Evolutionary conservation across 2,888 invertebrate species (phyloP).

Genomic region (Pristionchus exspectatus): DNA sequence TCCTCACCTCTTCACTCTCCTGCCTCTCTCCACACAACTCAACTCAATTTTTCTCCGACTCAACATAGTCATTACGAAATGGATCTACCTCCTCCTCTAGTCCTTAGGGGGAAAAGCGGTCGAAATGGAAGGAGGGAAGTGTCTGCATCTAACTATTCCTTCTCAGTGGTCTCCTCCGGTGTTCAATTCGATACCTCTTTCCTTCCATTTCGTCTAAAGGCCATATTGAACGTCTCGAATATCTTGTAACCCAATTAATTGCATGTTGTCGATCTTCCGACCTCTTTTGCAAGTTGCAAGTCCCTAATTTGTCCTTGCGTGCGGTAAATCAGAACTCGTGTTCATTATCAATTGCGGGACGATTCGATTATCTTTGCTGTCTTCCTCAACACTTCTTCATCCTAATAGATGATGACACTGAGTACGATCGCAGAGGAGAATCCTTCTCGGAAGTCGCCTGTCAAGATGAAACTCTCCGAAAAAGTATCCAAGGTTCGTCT

Average conservation of each 20-base stretch:
- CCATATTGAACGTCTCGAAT: neutral
- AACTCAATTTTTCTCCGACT: slow-evolving; percentile 52
- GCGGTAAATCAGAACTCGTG: slow-evolving; percentile 39
- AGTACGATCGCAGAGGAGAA: slow-evolving; percentile 50
- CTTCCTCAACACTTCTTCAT: slow-evolving; percentile 14
- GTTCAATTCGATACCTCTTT: slow-evolving; percentile 12
- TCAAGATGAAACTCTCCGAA: slow-evolving; percentile 57
- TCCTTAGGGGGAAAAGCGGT: slow-evolving; percentile 17
- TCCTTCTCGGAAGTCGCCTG: slow-evolving; percentile 18
- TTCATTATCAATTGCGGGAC: neutral
- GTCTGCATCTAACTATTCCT: neutral
- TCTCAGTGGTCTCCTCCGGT: neutral
- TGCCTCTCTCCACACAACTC: slow-evolving; percentile 51
- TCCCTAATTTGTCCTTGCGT: neutral
- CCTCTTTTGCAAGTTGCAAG: neutral
- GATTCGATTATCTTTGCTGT: neutral
- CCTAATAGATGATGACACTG: slow-evolving; percentile 46
- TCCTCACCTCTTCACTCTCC: slow-evolving; percentile 52
- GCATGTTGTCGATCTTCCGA: neutral
- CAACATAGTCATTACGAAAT: slow-evolving; percentile 55
- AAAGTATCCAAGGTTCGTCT: slow-evolving; percentile 56
- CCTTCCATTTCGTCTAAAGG: neutral
- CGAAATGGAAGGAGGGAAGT: neutral
- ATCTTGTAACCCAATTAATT: neutral
- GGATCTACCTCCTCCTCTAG: slow-evolving; percentile 39